Evolutionary conservation across 2,888 invertebrate species (phyloP), one percentile per base, ranked within the genome.

Genomic region (Phanerotoma sp.): DNA sequence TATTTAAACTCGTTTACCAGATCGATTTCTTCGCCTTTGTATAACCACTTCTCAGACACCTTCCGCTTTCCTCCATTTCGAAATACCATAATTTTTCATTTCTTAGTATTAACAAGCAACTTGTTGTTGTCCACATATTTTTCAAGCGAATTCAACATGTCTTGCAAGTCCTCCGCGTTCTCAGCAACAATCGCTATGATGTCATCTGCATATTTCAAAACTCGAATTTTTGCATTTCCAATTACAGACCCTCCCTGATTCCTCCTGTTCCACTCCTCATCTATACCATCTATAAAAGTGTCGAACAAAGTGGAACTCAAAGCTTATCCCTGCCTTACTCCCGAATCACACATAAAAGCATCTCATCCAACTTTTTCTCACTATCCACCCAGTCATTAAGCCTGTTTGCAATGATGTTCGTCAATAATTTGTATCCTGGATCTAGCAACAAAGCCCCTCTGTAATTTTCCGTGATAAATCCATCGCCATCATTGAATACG

Each of bases 131-230:
- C 37, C 6, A 10, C 33, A 22, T 38, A 48, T 6, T 13, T n/a
- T 25, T 48, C 35, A 21, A 47, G 7, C 35, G 10, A 7, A 1
- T 33, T 25, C 16, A 48, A 16, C 38, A 48, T 37, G 9, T 33
- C 10, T 37, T 37, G 20, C n/a, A 51, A 25, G 22, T 37, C 46
- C 30, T 32, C 10, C 13, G 21, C 21, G 5, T 13, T 32, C n/a
- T 42, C 51, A 7, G 51, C 44, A 3, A 51, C 33, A 16, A 44
- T 16, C 20, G 42, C 37, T 4, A 32, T 35, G n/a, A n/a, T n/a
- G 6, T 51, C 51, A 13, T 51, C 51, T 15, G 44, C 51, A 30
- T 42, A 44, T 13, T 51, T 51, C 25, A 21, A 13, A 1, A 16
- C 21, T 5, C n/a, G 33, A 10, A 44, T 20, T 18, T 37, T 51